Conservation (phyloP, 1,140 invertebrate species). For the Drosophila suzukii region DNA sequence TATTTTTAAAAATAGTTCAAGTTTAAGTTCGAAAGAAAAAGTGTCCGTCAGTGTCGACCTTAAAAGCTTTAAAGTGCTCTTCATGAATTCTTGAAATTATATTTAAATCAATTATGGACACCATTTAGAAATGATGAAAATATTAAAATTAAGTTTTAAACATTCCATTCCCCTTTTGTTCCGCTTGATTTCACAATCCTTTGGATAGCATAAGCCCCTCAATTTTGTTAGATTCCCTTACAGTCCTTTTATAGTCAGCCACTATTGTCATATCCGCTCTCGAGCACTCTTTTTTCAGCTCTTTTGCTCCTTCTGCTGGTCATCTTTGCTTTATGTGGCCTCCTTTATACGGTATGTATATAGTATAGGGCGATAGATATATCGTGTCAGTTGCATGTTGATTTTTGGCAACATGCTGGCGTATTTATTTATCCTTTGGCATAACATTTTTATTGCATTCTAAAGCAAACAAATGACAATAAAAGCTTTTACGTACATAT, state of each 20-base stretch:
- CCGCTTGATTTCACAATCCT: not conserved
- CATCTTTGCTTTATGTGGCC: conserved; percentile 18
- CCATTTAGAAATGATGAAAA: no score
- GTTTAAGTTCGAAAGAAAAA: no score
- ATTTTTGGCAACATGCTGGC: conserved; percentile 50
- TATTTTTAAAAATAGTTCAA: no score
- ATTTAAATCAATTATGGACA: no score
- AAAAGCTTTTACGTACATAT: conserved; percentile 50
- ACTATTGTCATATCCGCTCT: conserved; percentile 6
- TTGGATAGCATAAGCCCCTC: not conserved
- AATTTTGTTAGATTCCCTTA: not conserved
- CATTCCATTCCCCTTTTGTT: not conserved
- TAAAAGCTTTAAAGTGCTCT: no score
- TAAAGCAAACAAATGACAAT: conserved; percentile 70
- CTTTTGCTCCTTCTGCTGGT: conserved; percentile 13
- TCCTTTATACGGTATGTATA: conserved; percentile 4
- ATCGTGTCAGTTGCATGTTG: conserved; percentile 45
- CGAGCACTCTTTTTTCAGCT: not conserved
- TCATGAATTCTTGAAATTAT: no score
- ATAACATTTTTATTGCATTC: conserved; percentile 72
- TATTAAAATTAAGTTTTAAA: no score
- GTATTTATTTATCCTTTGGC: conserved; percentile 64
- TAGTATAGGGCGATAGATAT: conserved; percentile 1
- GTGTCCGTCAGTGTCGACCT: no score
- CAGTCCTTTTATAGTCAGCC: not conserved